Percentiles rank a stretch among this genome's conserved stretches.
phyloP scores from a whole-genome alignment of 2,797 vertebrate species.

The Spatula versicolor region DNA sequence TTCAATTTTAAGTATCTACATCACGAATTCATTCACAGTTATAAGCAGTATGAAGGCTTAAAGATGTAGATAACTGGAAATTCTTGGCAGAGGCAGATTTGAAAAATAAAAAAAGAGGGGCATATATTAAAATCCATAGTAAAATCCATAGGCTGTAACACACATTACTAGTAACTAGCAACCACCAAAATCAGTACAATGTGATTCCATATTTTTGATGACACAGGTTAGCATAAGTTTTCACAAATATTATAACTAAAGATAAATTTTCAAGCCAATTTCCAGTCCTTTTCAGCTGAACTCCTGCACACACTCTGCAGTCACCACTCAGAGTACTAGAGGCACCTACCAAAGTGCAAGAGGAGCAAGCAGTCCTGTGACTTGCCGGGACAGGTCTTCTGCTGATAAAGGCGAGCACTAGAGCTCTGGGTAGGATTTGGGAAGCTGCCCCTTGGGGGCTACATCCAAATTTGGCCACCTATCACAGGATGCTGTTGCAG shows the following conservation, averaged over 20 bases:
- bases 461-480: accelerated
- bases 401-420: background rate
- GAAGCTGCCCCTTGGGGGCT: background rate
- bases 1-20: background rate
- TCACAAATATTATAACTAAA: background rate
- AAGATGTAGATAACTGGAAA: background rate
- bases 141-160: background rate
- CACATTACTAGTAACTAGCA: background rate
- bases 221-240: background rate
- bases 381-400: background rate
- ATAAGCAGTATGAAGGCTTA: accelerated
- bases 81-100: background rate
- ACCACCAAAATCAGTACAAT: background rate
- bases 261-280: background rate
- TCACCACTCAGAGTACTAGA: background rate
- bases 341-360: background rate
- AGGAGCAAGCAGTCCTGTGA: background rate
- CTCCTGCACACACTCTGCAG: background rate
- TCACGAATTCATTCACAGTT: accelerated
- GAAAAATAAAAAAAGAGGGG: background rate
- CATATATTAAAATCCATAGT: background rate
- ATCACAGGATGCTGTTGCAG: background rate
- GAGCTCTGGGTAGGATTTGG: background rate
- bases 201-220: background rate
- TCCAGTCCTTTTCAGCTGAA: background rate